Conservation (phyloP, 2,888 invertebrate genomes). For the Ennomos quercinarius region DNA sequence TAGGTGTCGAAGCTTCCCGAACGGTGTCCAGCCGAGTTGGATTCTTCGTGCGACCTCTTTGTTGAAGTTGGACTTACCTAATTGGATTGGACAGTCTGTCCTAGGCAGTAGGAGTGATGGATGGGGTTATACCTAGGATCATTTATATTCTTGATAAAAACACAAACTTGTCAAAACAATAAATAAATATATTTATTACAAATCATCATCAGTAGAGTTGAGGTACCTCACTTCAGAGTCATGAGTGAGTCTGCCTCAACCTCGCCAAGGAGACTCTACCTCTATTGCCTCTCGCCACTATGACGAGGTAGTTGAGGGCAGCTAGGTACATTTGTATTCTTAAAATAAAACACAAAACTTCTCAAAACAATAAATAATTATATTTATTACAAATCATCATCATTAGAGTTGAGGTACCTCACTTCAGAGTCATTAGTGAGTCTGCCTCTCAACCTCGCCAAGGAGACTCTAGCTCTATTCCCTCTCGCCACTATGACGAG, state of each 20-base stretch:
- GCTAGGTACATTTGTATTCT: too few species aligned
- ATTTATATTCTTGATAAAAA: too few species aligned
- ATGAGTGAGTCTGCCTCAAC: constrained; percentile 49
- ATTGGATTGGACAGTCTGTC: too few species aligned
- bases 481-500: constrained; percentile 33
- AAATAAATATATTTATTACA: constrained; percentile 18
- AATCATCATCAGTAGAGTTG: constrained; percentile 61
- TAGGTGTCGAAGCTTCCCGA: too few species aligned
- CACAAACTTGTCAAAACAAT: constrained; percentile 1
- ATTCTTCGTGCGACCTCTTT: too few species aligned
- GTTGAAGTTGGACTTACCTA: too few species aligned
- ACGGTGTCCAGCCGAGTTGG: too few species aligned
- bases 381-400: constrained; percentile 50
- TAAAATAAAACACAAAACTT: too few species aligned
- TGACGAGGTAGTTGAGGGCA: constrained; percentile 37
- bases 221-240: constrained; percentile 73
- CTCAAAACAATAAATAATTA: constrained; percentile 13
- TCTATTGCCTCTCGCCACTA: constrained; percentile 37
- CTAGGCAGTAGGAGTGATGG: too few species aligned
- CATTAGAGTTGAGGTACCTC: constrained; percentile 62
- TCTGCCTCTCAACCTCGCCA: constrained; percentile 59
- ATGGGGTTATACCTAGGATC: too few species aligned
- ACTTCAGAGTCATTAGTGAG: constrained; percentile 63
- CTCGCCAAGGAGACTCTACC: constrained; percentile 54
- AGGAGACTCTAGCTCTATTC: constrained; percentile 48